Conservation (phyloP, 2,888 invertebrate genomes). For the Elysia crispata region DNA sequence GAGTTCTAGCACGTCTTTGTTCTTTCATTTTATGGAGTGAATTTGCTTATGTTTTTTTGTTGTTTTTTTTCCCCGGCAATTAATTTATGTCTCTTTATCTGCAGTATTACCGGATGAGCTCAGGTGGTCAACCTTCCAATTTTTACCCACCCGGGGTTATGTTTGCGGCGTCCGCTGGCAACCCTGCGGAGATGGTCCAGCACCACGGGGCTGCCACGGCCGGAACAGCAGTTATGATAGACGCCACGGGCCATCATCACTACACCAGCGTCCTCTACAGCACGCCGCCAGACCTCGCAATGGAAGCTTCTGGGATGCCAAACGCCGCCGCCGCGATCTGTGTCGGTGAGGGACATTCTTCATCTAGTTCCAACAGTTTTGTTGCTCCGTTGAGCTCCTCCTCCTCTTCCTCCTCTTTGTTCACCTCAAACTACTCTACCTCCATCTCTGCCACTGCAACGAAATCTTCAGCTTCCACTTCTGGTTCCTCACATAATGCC, state of each 20-base stretch:
- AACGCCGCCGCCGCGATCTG: background rate
- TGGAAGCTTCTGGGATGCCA: background rate
- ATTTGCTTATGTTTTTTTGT: too few species aligned
- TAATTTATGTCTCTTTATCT: background rate
- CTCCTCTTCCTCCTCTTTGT: too few species aligned
- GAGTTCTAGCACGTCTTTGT: too few species aligned
- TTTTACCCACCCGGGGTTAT: constrained; percentile 16
- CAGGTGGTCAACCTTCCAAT: constrained; percentile 11
- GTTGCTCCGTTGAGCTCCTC: too few species aligned
- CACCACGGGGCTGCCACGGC: constrained; percentile 7
- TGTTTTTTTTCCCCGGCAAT: too few species aligned
- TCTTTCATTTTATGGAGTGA: too few species aligned
- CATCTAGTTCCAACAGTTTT: too few species aligned
- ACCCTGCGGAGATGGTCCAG: background rate
- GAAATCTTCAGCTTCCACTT: too few species aligned
- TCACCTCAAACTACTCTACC: too few species aligned
- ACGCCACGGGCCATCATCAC: constrained; percentile 12
- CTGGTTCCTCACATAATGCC: too few species aligned
- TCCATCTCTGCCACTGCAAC: too few species aligned
- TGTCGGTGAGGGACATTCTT: background rate
- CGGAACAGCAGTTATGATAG: constrained; percentile 23
- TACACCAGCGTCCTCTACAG: background rate
- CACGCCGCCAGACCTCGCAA: background rate
- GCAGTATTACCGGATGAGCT: constrained; percentile 39
- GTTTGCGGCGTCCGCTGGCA: background rate